Conservation (phyloP, 2,113 vertebrate species). For the Ginglymostoma cirratum region DNA sequence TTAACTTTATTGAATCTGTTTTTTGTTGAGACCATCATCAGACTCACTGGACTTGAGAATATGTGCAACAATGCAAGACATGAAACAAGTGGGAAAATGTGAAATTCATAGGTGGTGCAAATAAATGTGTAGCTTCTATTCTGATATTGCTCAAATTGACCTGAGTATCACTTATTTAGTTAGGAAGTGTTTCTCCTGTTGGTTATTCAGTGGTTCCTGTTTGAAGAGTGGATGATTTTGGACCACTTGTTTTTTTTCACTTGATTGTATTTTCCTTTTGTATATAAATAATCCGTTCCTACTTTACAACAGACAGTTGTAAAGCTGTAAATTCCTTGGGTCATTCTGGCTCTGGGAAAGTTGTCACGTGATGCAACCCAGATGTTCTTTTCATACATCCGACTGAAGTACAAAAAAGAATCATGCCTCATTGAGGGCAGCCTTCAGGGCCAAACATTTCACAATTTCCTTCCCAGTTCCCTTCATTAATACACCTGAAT, state of each 20-base stretch:
- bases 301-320: neutral
- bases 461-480: neutral
- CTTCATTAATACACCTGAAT: neutral
- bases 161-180: neutral
- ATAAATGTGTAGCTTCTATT: neutral
- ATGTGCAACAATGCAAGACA: neutral
- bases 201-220: neutral
- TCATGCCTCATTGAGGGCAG: neutral
- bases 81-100: neutral
- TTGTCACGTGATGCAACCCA: neutral
- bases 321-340: neutral
- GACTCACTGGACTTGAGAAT: neutral
- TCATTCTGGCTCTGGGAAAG: neutral
- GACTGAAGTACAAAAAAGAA: neutral
- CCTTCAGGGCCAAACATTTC: neutral
- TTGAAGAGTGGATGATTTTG: neutral
- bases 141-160: neutral
- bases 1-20: neutral
- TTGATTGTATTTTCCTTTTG: too few relatives aligned
- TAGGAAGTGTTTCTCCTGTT: neutral
- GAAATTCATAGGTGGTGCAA: neutral
- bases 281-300: neutral
- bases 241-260: neutral
- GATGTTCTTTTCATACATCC: neutral
- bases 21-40: neutral